Percentiles rank a stretch among this genome's conserved stretches.
phyloP scores from a whole-genome alignment of 2,888 invertebrate species.

The Cyclophora albipunctata region DNA sequence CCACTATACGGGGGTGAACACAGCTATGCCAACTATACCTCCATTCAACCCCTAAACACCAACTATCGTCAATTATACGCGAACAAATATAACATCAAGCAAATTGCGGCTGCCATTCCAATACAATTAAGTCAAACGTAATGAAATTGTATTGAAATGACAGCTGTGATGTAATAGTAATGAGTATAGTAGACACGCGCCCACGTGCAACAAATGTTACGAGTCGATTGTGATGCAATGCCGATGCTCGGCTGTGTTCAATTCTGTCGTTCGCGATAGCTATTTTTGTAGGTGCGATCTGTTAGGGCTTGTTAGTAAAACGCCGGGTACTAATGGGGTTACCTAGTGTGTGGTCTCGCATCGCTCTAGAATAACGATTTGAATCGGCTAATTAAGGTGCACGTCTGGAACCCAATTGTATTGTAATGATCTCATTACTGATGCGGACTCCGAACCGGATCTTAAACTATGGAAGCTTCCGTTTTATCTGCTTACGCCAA shows the following conservation, averaged over 20 bases:
- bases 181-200: background rate
- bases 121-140: no score
- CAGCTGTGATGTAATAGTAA: no score
- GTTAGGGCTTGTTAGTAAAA: background rate
- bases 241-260: slow-evolving; percentile 18
- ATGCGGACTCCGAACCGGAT: slow-evolving; percentile 19
- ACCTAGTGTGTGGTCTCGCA: no score
- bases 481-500: slow-evolving; percentile 15
- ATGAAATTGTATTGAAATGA: no score
- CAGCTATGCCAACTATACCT: background rate
- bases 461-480: slow-evolving; percentile 15
- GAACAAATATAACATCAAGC: no score
- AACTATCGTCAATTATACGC: no score
- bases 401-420: slow-evolving; percentile 18
- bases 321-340: background rate
- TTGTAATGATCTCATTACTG: slow-evolving; percentile 41
- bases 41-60: no score
- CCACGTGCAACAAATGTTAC: background rate
- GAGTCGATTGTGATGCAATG: slow-evolving; percentile 22
- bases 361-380: background rate
- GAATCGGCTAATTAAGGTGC: slow-evolving; percentile 11
- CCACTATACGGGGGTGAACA: background rate
- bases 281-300: slow-evolving; percentile 25
- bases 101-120: no score
- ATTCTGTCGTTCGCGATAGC: slow-evolving; percentile 21